Base-by-base conservation (phyloP, 2,797 vertebrate genomes). In the Phataginus tetradactyla region DNA sequence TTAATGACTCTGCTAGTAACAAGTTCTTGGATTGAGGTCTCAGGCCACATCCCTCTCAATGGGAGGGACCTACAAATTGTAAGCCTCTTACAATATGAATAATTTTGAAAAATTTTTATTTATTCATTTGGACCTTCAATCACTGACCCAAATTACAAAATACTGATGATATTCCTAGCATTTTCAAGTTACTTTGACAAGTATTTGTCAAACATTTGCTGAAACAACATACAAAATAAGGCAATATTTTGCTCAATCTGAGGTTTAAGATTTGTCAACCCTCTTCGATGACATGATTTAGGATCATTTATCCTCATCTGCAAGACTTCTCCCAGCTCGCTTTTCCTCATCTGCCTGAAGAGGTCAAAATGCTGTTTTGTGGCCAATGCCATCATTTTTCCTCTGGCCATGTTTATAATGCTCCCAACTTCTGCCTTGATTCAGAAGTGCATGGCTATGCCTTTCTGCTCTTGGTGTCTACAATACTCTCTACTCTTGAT, bases 341-440 rank as follows among this genome's bases (percentile, higher is more conserved):
- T 77, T 95, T 84, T 79, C 68, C 90, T 69, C 86, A 61, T 61
- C 39, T 39, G 45, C 37, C 80, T 97, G 55, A 42, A 74, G 29
- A 95, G 20, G 68, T 92, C 37, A 89, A 0, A 0, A 4, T n/a
- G n/a, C 53, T 96, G 51, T 61, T 92, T 85, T 78, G 14, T 5
- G 7, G 51, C 2, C 45, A 64, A 0, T 81, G 59, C 49, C 55
- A 86, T 79, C 68, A 55, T 34, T 92, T 86, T 39, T 39, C 7
- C 74, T 79, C 78, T 71, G 85, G 0, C 0, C 80, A 85, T 11
- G 17, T 80, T 89, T 92, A 86, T 71, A 79, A 61, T 42, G 86
- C 68, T 94, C 61, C 78, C 91, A 49, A 91, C 63, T 23, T 77
- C 85, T 27, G 6, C 64, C 90, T 59, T 95, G 74, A 90, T 94